Base-by-base conservation (phyloP, 2,888 invertebrate species). In the Atethmia centrago region DNA sequence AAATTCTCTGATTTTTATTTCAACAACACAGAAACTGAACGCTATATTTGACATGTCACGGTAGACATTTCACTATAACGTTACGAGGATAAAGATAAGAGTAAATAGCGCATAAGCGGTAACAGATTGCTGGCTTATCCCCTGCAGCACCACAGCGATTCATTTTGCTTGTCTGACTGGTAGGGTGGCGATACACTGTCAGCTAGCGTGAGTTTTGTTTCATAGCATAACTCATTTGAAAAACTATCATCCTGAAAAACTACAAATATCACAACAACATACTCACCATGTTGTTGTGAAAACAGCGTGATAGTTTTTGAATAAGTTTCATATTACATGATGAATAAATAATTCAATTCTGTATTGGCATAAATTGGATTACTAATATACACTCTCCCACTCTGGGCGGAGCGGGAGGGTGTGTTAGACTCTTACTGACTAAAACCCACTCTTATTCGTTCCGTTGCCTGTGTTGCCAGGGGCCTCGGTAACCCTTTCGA, bases 91-190 rank as follows among this genome's bases (percentile, higher is more conserved):
- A 79, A 79, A 75, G 83, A 82, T 82, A 82, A 71, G 65, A 82
- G 83, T 79, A 82, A 82, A 82, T 82, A 75, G 83, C 75, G 79
- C 63, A 82, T 82, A 82, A 79, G 83, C 81, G 79, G 81, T 79
- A 79, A 82, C 83, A 79, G 81, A 82, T 82, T 75, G 83, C 81
- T 71, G 40, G 81, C 71, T 82, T 69, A 82, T 83, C 75, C 81
- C 79, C 53, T 63, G 49, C 58, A 79, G 75, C 58, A 71, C 75
- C 83, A 74, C 83, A 75, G 66, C 81, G 59, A 82, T 82, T 79
- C 71, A 82, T 82, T 82, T 83, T 79, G 51, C 71, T 75, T 56
- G 64, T 55, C 68, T 66, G 65, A 53, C 67, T 71, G 58, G 36
- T 28, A 73, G 61, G 51, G 45, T 3, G 28, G 40, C 14, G 42